These are phyloP conservation scores for Streptopelia turtur DNA, from an alignment of 2,797 vertebrate species.

Conservation along the genomic window DNA sequence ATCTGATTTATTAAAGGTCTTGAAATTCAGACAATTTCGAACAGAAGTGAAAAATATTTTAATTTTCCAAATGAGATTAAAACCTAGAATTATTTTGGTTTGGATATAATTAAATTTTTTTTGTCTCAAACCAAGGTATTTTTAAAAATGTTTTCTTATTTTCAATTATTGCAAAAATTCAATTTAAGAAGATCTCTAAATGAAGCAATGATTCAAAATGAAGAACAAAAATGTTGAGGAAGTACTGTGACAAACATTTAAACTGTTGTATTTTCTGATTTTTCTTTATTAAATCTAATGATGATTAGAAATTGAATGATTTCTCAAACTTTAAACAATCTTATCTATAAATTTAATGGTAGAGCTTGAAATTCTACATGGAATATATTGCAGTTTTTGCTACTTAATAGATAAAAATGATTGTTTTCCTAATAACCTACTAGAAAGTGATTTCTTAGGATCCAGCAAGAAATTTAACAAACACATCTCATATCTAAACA, in stretches of 20 bases:
- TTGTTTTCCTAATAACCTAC: not conserved
- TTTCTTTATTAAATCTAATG: not conserved
- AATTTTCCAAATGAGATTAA: not conserved
- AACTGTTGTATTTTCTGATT: not conserved
- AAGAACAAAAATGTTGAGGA: not conserved
- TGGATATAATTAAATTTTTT: not conserved
- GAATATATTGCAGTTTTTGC: not conserved
- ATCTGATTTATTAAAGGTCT: not conserved
- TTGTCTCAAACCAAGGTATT: not conserved
- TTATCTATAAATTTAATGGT: not conserved
- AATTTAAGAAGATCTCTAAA: not conserved
- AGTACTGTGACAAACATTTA: not conserved
- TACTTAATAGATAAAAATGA: not conserved
- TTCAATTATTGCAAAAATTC: not conserved
- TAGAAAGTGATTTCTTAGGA: not conserved
- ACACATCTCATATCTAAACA: not conserved
- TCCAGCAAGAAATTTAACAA: not conserved
- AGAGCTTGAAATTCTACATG: not conserved
- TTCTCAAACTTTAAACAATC: not conserved
- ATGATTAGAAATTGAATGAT: not conserved
- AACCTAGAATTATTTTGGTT: not conserved
- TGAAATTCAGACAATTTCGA: not conserved
- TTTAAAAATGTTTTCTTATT: not conserved
- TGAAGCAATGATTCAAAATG: not conserved
- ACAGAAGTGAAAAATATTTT: not conserved